Base-by-base conservation (phyloP, 2,888 invertebrate species). In the Ephialtes manifestator region DNA sequence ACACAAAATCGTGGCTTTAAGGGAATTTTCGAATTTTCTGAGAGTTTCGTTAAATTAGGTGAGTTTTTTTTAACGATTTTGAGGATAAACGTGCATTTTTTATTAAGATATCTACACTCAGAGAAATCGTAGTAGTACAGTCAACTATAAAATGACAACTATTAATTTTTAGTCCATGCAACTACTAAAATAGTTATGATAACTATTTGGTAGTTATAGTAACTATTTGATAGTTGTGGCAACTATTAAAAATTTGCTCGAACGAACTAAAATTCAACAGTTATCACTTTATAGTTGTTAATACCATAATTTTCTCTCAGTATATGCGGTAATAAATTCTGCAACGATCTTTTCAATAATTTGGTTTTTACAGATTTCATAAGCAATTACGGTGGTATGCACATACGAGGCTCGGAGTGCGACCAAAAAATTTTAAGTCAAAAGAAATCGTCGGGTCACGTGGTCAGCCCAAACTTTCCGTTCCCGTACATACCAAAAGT, bases 11-110 rank as follows among this genome's bases (percentile, higher is more conserved):
- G 99, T 94, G 99, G 99, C 94, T 99, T 99, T 96, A 98, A 98
- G 95, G 99, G 99, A 94, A 98, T 98, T 95, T 99, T 98, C 95
- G 99, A 99, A 96, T 99, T 99, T 95, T 99, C 99, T 92, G 98
- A 98, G 95, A 97, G 98, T 95, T 99, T 99, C 96, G 99, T 99
- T 95, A 98, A 99, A 96, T 96, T 99, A 96, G 98, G 99, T 98
- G 94, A 96, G 96, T 91, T 28, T 39, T 70, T 28, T 2, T 53
- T 20, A 20, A 53, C 2, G 46, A 46, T 46, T 4, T 46, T 4
- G 11, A 13, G 1, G 7, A 10, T 39, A 7, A 39, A 11, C 11
- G 39, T 39, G 39, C 13, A 13, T 8, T 20, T 10, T 0, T 0
- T 4, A n/a, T 55, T 55, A 55, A 24, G 10, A 18, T 4, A 1